Conservation (phyloP, 2,888 invertebrate species). For the Eristalis arbustorum region DNA sequence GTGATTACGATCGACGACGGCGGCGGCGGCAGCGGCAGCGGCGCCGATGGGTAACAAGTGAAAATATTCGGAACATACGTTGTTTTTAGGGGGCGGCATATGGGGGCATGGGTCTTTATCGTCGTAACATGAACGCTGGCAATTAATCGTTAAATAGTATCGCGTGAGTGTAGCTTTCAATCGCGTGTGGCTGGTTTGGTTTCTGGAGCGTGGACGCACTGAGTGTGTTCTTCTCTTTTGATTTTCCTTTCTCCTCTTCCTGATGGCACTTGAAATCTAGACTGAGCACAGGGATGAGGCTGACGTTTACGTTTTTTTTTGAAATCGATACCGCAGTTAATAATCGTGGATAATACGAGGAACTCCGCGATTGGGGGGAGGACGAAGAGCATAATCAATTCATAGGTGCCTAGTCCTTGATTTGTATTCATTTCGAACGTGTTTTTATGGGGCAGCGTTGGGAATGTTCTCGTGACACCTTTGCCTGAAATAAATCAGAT, state of each 20-base stretch:
- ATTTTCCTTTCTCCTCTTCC: background rate
- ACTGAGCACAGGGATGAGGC: background rate
- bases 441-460: background rate
- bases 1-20: slow-evolving; percentile 42
- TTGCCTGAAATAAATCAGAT: background rate
- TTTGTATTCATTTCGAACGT: background rate
- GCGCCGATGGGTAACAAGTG: slow-evolving; percentile 32
- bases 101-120: slow-evolving; percentile 9
- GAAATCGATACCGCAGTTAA: slow-evolving; percentile 12
- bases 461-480: background rate
- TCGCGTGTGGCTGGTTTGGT: slow-evolving; percentile 18
- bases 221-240: background rate
- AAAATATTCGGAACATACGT: background rate
- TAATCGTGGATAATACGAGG: background rate
- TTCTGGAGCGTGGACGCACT: slow-evolving; percentile 17
- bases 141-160: slow-evolving; percentile 45
- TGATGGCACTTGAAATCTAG: slow-evolving; percentile 18
- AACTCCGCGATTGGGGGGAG: too few species aligned
- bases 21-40: background rate
- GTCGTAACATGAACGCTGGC: slow-evolving; percentile 26
- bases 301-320: background rate
- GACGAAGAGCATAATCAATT: background rate
- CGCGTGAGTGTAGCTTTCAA: slow-evolving; percentile 48
- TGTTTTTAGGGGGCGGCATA: background rate
- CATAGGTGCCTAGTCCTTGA: background rate